Evolutionary conservation across 2,888 invertebrate genomes (phyloP), one percentile per base, ranked within the genome.

Genomic region (Hypena proboscidalis): DNA sequence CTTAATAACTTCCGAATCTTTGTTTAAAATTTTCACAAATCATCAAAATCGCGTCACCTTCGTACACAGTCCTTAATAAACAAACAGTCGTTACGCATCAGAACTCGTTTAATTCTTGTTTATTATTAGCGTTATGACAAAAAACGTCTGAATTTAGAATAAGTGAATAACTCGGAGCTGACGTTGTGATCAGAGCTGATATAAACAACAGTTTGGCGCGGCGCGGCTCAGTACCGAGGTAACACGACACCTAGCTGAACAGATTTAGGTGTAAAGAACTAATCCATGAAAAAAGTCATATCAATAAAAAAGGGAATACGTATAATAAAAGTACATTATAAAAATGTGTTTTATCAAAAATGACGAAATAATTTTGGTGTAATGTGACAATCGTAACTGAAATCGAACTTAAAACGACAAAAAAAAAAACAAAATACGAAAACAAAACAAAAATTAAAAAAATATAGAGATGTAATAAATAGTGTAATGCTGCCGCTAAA

Each of bases 181-280:
- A 41, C 23, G 41, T 30, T 41, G 19, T 21, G 41, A 41, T 35
- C 26, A 25, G 15, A 19, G 15, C 17, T 27, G 33, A 23, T 44
- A 44, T 44, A 44, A 38, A 44, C 38, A 38, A 38, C 33, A 29
- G 39, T 31, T 15, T 26, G 9, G 46, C 31, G 47, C 34, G 51
- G 27, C 39, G 46, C 39, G 51, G 29, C 41, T 46, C 48, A 61
- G 64, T 61, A 64, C 49, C 60, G 64, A 61, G 65, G 59, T 34
- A 21, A 44, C 37, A 14, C 30, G 13, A 23, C 35, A 23, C 33
- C 22, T 19, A 27, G 29, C 23, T 37, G n/a, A 49, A 48, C 47
- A 41, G 39, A 43, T 10, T 23, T 14, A 21, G 14, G 6, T n/a
- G 9, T 23, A 17, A 4, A 17, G 3, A 4, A 17, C 5, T 5